Base-by-base conservation (phyloP, 2,888 invertebrate genomes). In the Dolomedes plantarius region DNA sequence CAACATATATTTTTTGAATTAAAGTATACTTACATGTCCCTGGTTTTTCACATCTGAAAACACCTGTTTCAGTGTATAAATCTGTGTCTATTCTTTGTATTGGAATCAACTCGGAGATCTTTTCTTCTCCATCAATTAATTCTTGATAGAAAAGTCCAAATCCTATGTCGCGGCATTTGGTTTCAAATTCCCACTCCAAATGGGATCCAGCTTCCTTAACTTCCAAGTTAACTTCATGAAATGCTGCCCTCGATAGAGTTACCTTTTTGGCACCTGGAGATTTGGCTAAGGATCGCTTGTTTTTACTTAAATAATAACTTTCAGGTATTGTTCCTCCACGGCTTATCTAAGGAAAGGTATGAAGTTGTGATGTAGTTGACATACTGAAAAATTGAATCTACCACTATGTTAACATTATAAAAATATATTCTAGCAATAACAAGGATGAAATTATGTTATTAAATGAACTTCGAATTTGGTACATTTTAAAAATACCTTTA, bases 151-250 rank as follows among this genome's bases (percentile, higher is more conserved):
- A 78, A 7, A 85, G 73, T 9, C 85, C 85, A 27, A 85, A 85
- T 16, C 72, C 73, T 16, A 85, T 64, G 36, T 85, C 85, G 16
- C 68, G 67, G 16, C 50, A 36, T 62, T 73, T 62, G 0, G 78
- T 78, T 46, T 85, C 85, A 19, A 78, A 85, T 31, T 85, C 85
- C 85, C 85, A 85, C 23, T 85, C 73, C 1, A 85, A 56, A 0
- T 73, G n/a, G 1, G 78, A 85, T 2, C 68, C 85, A 13, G 16
- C 9, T 27, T 68, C 74, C 11, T 39, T 23, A 2, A 85, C 64
- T 16, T 78, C 69, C 2, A 78, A 1, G 3, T 36, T 72, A 1
- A 73, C 62, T 68, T 77, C 77, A 2, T 50, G 46, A 39, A 41
- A 67, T 7, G 83, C 50, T 5, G 68, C 73, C 36, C 83, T 71